Conservation (phyloP, 64 coral and sea anemone species). For the Actinia equina region DNA sequence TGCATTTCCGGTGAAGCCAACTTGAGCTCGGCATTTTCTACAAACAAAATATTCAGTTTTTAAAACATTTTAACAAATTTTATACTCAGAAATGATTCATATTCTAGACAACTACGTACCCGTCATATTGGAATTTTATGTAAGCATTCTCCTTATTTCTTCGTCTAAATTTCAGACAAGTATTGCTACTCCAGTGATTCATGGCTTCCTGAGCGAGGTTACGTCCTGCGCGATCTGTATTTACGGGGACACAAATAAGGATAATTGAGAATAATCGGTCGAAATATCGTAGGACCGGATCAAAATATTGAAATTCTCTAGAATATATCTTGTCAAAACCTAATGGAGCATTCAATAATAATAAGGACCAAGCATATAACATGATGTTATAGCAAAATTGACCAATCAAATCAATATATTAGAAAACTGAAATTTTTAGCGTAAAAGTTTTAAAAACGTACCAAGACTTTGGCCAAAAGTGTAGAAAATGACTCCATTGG, state of each 20-base stretch:
- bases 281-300: too few species aligned
- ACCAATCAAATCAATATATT: too few species aligned
- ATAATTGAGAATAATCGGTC: too few species aligned
- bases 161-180: background rate
- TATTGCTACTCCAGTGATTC: background rate
- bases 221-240: background rate
- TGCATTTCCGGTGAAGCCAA: background rate
- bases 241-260: background rate
- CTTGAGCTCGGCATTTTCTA: background rate
- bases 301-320: too few species aligned
- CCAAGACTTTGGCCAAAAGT: background rate
- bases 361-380: too few species aligned
- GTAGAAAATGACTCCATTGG: constrained; percentile 3
- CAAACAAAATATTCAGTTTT: background rate
- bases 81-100: too few species aligned
- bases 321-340: too few species aligned
- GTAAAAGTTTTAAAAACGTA: background rate
- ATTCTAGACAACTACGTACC: background rate
- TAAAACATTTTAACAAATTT: background rate
- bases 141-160: constrained; percentile 8
- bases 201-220: background rate
- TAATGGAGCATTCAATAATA: too few species aligned
- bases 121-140: constrained; percentile 14
- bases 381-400: too few species aligned
- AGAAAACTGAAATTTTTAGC: too few species aligned